Base-by-base conservation (phyloP, 2,888 invertebrate species). In the Pseudoips prasinana region DNA sequence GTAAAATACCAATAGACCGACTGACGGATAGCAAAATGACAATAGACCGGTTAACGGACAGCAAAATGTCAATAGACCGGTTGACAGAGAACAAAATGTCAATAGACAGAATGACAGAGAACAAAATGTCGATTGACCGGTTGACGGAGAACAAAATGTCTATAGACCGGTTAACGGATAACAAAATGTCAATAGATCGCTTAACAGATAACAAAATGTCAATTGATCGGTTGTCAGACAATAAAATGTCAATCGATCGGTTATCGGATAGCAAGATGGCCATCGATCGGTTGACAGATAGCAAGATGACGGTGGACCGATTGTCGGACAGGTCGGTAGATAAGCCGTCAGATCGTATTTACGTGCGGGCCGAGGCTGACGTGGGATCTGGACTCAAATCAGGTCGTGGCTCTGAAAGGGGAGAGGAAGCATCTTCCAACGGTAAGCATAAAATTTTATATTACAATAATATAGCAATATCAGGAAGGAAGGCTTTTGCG, bases 321-420 rank as follows among this genome's bases (percentile, higher is more conserved):
- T 35, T 46, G 27, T 28, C 65, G n/a, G 40, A 35, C 14, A 35
- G 37, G 49, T 23, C 40, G 39, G 14, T 34, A 55, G 39, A 66
- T 65, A 34, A 48, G 68, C 32, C 10, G 23, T 5, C 19, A 8
- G 35, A 35, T 19, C 25, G 35, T n/a, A 35, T 31, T n/a, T 85
- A 70, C 44, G 73, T 86, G 17, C 56, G 74, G 11, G 87, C 86
- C 0, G 87, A 88, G 44, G 87, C 87, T 3, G 87, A 87, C 22
- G 85, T 87, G 8, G 86, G 86, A 0, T 81, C 82, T 4, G 85
- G 72, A 0, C 33, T 76, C 17, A 82, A 82, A 44, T 58, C 74
- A 7, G 76, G 72, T 0, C 61, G 80, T 7, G 78, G 75, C 1
- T 78, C 79, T 0, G 82, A 82, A 47, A 54, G 82, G 20, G 60